These are phyloP conservation scores for Patiria pectinifera DNA, from an alignment of 53 echinoderm and acorn worm genomes.

Conservation along the genomic window DNA sequence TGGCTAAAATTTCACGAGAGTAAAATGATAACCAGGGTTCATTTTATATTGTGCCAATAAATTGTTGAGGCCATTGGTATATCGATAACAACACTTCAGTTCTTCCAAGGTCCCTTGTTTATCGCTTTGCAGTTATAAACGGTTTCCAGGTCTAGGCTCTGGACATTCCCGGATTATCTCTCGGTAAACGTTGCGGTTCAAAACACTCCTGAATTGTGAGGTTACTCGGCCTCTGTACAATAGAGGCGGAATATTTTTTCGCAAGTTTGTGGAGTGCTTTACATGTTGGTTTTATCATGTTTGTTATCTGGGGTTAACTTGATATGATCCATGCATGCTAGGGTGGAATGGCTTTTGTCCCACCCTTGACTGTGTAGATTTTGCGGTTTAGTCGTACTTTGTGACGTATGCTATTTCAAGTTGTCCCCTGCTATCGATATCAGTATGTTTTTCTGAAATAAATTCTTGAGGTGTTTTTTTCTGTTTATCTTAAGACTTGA, in stretches of 20 bases:
- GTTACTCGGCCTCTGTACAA: neutral
- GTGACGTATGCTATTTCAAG: neutral
- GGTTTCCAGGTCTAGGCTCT: neutral
- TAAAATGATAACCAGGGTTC: neutral
- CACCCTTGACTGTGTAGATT: neutral
- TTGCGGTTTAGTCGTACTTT: too few species aligned
- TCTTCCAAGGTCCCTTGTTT: neutral
- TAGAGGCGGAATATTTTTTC: neutral
- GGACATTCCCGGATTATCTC: neutral
- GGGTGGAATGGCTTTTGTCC: neutral
- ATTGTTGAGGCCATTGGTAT: neutral
- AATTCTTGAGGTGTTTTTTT: too few species aligned
- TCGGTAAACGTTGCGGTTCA: neutral
- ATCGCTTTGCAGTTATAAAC: neutral
- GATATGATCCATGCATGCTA: neutral
- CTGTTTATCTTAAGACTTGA: too few species aligned
- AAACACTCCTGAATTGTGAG: constrained; percentile 5
- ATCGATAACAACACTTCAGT: neutral
- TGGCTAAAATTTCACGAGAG: neutral
- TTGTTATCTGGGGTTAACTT: neutral
- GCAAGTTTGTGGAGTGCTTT: neutral
- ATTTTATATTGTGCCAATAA: neutral
- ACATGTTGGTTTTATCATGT: neutral
- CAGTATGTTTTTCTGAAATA: neutral
- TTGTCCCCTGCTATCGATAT: neutral